Percentiles rank a stretch among this genome's conserved stretches.
Conservation (phyloP, 2,797 vertebrate genomes). For the Lateolabrax maculatus region DNA sequence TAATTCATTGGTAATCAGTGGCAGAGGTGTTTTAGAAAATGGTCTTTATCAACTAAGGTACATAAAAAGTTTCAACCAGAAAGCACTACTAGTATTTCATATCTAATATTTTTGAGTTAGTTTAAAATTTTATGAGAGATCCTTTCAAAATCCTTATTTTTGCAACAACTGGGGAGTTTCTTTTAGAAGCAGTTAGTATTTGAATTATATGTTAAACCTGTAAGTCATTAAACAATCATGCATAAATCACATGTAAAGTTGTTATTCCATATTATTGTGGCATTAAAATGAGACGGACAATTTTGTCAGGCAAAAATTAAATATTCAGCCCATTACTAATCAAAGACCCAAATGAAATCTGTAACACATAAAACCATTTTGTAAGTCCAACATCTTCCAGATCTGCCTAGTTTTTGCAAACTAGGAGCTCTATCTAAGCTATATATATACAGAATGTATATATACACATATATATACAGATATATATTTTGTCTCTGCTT, state of each 20-base stretch:
- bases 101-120: constrained; percentile 36
- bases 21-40: not conserved
- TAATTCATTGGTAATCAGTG: not conserved
- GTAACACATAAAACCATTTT: not conserved
- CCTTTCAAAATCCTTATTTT: constrained; percentile 1
- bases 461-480: not conserved
- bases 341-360: constrained; percentile 75
- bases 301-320: constrained; percentile 28
- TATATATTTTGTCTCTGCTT: not conserved
- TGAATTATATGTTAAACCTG: constrained; percentile 12
- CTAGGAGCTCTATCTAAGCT: not conserved
- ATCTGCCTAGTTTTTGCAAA: not conserved
- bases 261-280: not conserved
- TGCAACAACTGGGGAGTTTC: not conserved
- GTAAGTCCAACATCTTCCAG: not conserved
- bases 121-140: not conserved
- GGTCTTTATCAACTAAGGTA: not conserved
- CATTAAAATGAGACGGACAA: constrained; percentile 37
- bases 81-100: not conserved
- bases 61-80: not conserved
- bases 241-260: constrained; percentile 21
- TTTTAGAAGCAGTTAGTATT: constrained; percentile 45
- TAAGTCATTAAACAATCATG: constrained; percentile 20
- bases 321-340: constrained; percentile 47
- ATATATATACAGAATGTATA: not conserved